phyloP scores from a whole-genome alignment of 1,140 invertebrate species.

The Acromyrmex heyeri region DNA sequence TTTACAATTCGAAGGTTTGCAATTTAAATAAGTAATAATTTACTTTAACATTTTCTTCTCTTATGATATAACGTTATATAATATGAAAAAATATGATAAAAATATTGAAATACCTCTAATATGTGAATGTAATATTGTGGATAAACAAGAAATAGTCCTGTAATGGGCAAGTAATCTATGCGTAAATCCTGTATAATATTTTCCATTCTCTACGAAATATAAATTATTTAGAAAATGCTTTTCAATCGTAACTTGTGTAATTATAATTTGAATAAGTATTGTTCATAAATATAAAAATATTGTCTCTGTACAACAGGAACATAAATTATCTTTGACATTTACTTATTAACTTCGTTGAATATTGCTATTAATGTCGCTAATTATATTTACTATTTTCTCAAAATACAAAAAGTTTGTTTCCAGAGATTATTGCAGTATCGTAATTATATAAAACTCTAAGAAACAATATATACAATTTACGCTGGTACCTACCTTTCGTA shows the following conservation, averaged over 20 bases:
- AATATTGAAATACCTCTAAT: slow-evolving; percentile 71
- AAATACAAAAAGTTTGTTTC: neutral
- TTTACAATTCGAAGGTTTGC: slow-evolving; percentile 4
- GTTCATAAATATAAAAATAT: neutral
- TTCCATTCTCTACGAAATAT: slow-evolving; percentile 66
- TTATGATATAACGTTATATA: neutral
- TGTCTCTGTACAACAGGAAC: neutral
- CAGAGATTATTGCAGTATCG: neutral
- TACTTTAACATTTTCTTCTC: slow-evolving; percentile 8
- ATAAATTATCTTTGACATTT: neutral
- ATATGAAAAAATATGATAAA: slow-evolving; percentile 2
- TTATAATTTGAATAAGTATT: neutral
- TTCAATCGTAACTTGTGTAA: neutral
- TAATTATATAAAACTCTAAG: slow-evolving; percentile 4
- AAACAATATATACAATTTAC: slow-evolving; percentile 23
- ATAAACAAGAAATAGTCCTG: slow-evolving; percentile 76
- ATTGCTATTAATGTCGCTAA: neutral
- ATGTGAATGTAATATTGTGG: slow-evolving; percentile 74
- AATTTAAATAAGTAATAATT: slow-evolving; percentile 3
- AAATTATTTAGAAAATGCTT: neutral
- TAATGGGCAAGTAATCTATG: slow-evolving; percentile 63
- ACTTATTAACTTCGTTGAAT: neutral
- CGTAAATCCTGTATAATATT: slow-evolving; percentile 64
- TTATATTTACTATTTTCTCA: neutral
- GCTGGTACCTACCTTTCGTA: slow-evolving; percentile 67